phyloP scores from a whole-genome alignment of 2,797 vertebrate genomes.

The Coendou prehensilis region DNA sequence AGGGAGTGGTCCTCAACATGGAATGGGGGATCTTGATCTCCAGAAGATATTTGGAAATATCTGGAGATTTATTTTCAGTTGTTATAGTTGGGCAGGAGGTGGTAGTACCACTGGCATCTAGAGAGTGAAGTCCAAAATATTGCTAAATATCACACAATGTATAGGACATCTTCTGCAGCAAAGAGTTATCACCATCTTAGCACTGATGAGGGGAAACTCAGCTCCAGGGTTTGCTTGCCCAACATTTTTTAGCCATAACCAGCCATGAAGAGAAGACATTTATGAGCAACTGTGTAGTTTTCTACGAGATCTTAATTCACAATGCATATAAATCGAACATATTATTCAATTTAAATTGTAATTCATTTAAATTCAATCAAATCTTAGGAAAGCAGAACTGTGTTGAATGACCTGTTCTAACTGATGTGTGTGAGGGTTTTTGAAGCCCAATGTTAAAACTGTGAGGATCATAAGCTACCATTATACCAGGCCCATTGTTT shows the following conservation, averaged over 20 bases:
- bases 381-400: background rate
- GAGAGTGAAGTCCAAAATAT: background rate
- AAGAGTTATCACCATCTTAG: background rate
- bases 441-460: background rate
- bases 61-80: background rate
- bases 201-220: background rate
- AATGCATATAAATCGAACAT: background rate
- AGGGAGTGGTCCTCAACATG: background rate
- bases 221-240: background rate
- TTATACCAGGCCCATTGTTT: background rate
- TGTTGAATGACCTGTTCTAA: background rate
- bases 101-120: too few species aligned
- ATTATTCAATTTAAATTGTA: background rate
- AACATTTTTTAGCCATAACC: background rate
- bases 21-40: background rate
- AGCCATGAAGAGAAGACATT: background rate
- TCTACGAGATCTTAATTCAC: background rate
- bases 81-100: background rate
- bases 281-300: background rate
- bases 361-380: slow-evolving; percentile 8
- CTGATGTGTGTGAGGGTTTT: background rate
- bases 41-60: background rate
- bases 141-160: background rate
- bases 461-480: background rate
- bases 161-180: background rate